Conservation (phyloP, 2,888 invertebrate species). For the Protonemura montana region DNA sequence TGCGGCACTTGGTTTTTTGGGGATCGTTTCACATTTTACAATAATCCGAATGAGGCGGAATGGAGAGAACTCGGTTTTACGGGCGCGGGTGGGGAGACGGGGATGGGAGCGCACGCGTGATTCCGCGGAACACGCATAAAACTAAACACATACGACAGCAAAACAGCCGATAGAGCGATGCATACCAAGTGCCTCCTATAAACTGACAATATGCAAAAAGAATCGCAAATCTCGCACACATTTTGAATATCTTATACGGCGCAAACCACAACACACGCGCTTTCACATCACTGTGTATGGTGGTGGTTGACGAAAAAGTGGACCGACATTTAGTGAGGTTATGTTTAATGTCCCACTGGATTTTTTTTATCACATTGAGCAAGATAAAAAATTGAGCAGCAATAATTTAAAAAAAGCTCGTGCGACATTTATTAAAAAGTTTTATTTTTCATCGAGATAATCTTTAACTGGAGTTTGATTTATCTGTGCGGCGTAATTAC, state of each 20-base stretch:
- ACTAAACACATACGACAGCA: slow-evolving; percentile 7
- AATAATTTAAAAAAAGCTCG: neutral
- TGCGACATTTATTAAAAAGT: neutral
- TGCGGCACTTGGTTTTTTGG: too few species aligned
- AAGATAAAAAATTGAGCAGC: neutral
- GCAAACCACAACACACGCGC: neutral
- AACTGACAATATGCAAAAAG: slow-evolving; percentile 13
- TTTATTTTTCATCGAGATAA: neutral
- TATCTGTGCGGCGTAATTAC: neutral
- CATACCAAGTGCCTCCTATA: neutral
- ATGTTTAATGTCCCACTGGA: neutral
- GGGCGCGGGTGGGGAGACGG: too few species aligned
- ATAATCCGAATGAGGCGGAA: neutral
- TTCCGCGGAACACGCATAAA: neutral
- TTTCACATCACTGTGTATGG: neutral
- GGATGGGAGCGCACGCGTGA: neutral
- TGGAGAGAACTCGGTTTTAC: neutral
- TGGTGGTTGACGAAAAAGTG: neutral
- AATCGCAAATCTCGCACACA: slow-evolving; percentile 10
- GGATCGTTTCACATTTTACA: slow-evolving; percentile 7
- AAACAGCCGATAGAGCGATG: slow-evolving; percentile 12
- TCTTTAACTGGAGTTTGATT: neutral
- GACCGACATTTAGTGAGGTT: neutral
- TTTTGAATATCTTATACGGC: slow-evolving; percentile 12
- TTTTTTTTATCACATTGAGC: neutral